phyloP scores from a whole-genome alignment of 2,113 vertebrate genomes.

The Ifrita kowaldi region DNA sequence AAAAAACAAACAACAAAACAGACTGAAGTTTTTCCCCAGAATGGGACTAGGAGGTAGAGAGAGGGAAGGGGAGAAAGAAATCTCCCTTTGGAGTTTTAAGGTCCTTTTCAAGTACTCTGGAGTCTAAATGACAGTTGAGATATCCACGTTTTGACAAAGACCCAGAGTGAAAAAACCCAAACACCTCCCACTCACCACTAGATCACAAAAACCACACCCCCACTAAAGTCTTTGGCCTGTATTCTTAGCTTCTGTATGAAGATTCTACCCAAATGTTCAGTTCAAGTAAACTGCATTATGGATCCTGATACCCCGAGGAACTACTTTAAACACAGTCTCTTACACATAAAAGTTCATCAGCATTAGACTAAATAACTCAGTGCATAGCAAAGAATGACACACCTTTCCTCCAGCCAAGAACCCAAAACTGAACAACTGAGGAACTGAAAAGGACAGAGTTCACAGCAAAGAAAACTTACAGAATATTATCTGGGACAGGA shows the following conservation, averaged over 20 bases:
- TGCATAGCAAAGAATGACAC: background rate
- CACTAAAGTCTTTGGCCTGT: background rate
- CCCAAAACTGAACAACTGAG: background rate
- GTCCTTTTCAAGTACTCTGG: background rate
- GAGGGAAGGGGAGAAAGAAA: background rate
- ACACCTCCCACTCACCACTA: background rate
- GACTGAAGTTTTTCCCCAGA: background rate
- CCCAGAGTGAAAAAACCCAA: background rate
- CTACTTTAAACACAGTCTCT: background rate
- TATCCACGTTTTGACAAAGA: background rate
- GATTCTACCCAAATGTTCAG: background rate
- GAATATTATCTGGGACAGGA: background rate
- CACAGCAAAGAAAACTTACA: background rate
- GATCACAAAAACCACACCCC: background rate
- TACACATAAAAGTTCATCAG: background rate
- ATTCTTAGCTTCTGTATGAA: background rate
- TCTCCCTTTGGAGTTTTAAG: background rate
- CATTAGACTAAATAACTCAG: background rate
- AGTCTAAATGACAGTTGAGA: background rate
- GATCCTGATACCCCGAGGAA: background rate
- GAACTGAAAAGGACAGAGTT: background rate
- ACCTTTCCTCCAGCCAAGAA: background rate
- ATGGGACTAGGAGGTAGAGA: background rate
- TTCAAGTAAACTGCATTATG: background rate
- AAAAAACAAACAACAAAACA: background rate